Evolutionary conservation across 2,888 invertebrate genomes (phyloP), one percentile per base, ranked within the genome.

Genomic region (Brachypterus glaber): DNA sequence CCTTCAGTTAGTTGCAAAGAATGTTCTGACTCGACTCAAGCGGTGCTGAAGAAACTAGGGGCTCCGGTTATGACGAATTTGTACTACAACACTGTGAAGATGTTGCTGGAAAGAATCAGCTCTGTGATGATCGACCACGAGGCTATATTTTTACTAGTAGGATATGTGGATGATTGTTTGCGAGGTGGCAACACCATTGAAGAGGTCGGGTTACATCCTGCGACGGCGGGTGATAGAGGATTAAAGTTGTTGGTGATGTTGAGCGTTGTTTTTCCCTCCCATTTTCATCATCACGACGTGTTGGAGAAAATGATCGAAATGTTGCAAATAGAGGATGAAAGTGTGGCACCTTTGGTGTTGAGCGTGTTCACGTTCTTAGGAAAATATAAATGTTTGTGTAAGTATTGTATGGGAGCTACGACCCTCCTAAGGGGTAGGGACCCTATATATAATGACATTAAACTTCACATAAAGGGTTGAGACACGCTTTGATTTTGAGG

Each of bases 51-150:
- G 64, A 93, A 92, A 63, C 72, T 96, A 2, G 96, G 95, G 0
- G 84, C 89, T 55, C 92, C 92, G 0, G 84, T 91, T 2, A 92
- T 92, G 83, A 91, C 92, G 2, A 93, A 95, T 67, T 68, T 91
- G 21, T 90, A 95, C 64, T 95, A 95, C 69, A 92, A 91, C 62
- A 92, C 91, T 1, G 87, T 96, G 26, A 96, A 96, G 70, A 90
- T 90, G 79, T 66, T 97, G 31, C 68, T 97, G 39, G 96, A 96
- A 65, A 75, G 96, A 40, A 86, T 93, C 9, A 93, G 93, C 45
- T 93, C 92, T 0, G 92, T 97, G 3, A 90, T 96, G 86, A 86
- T 97, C 8, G 97, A 97, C 62, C 82, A 82, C 53, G 83, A 85
- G 45, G 85, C 93, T 0, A 74, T 95, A 51, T 76, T 82, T 45